Evolutionary conservation across 2,888 invertebrate genomes (phyloP), one percentile per base, ranked within the genome.

Genomic region (Diogma glabrata): DNA sequence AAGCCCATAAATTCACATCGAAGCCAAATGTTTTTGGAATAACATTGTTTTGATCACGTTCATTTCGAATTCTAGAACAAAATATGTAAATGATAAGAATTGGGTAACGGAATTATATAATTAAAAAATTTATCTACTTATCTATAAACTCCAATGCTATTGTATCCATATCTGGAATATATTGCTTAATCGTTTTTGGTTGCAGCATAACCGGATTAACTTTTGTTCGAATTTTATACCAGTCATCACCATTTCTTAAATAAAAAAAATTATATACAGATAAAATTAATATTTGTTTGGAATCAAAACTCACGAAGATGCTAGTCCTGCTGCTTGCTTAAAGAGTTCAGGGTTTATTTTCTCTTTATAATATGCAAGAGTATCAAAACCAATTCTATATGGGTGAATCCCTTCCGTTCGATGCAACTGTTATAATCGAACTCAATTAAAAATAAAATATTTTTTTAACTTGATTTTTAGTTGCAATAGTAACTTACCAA

Each of bases 171-270:
- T 64, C 68, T 8, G 72, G 66, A 7, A 69, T 64, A 53, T 77
- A 77, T 1, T 73, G 60, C 59, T 73, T 72, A 0, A 75, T 67
- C 38, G 72, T 62, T 58, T 77, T 76, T 0, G 80, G 78, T 58
- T 78, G 74, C 65, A 84, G 67, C 63, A 84, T 69, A 23, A 78
- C 72, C 50, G 78, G 79, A 61, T 82, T 81, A 0, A 81, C 79
- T 55, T 75, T 77, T 2, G 75, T 74, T n/a, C 83, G 72, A 51
- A 82, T 73, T 43, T 77, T 71, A 20, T 78, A 74, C 83, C 84
- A 84, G 56, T 77, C 66, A 16, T 75, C 81, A 0, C 57, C 63
- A 47, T 61, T 58, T 1, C 55, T 58, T 2, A 51, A 52, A 54
- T 23, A 28, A 26, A 16, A 16, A n/a, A 17, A 3, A 17, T 1